Conservation (phyloP, 2,797 vertebrate genomes). For the Muscicapa comitata region DNA sequence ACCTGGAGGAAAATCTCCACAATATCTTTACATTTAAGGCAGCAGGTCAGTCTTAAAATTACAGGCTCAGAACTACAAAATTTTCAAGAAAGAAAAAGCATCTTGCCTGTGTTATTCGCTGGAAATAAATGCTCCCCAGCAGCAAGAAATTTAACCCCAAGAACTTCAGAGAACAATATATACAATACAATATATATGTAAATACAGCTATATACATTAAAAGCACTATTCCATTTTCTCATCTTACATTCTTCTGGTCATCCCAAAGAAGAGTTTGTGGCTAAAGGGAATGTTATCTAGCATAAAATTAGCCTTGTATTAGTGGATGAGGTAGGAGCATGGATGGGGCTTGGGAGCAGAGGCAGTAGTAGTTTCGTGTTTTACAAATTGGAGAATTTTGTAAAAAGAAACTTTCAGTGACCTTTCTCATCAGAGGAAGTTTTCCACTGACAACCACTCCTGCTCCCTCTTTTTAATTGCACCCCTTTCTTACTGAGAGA, state of each 20-base stretch:
- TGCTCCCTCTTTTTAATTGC: neutral
- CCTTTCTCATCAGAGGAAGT: neutral
- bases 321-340: neutral
- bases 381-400: neutral
- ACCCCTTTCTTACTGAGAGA: neutral
- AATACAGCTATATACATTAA: neutral
- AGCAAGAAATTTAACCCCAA: neutral
- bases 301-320: neutral
- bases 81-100: neutral
- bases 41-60: neutral
- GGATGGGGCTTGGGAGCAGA: neutral
- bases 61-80: neutral
- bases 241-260: neutral
- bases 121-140: neutral
- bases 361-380: neutral
- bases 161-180: neutral
- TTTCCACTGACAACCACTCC: neutral
- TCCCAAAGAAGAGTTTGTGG: neutral
- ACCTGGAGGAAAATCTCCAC: neutral
- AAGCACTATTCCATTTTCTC: neutral
- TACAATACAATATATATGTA: neutral
- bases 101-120: neutral
- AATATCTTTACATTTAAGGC: neutral
- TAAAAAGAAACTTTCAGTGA: neutral
- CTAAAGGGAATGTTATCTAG: neutral